Percentiles rank a stretch among this genome's conserved stretches.
These are phyloP conservation scores for Drepanosiphum platanoidis DNA, from an alignment of 2,888 invertebrate genomes.

Conservation along the genomic window DNA sequence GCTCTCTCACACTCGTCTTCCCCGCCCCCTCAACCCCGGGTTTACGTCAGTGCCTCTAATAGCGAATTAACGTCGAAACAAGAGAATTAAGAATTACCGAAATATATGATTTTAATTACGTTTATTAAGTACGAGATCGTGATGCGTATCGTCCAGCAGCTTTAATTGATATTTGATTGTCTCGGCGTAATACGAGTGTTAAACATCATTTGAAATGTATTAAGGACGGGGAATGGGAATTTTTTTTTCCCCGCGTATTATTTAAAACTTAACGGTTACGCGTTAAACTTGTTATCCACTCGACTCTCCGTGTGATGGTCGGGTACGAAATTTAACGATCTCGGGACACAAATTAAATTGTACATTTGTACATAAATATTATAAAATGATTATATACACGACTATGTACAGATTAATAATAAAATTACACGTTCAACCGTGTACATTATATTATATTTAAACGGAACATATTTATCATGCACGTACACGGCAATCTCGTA, in stretches of 20 bases:
- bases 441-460: not conserved
- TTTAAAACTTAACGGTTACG: not conserved
- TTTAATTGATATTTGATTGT: too few relatives aligned
- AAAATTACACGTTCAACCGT: not conserved
- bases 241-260: not conserved
- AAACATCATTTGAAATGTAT: too few relatives aligned
- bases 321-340: constrained; percentile 2
- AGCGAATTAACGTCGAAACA: not conserved
- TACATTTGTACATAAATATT: not conserved
- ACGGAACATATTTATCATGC: too few relatives aligned
- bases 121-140: not conserved
- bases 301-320: not conserved
- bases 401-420: not conserved
- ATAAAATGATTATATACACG: not conserved
- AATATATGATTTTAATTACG: not conserved
- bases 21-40: too few relatives aligned
- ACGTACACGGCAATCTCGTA: not conserved
- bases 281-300: not conserved
- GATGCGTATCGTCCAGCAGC: too few relatives aligned
- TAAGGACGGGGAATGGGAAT: not conserved
- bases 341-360: not conserved
- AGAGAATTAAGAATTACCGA: not conserved
- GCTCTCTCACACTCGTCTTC: too few relatives aligned
- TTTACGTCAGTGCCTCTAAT: not conserved
- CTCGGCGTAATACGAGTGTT: too few relatives aligned